A percentile compares a stretch with the other conserved stretches of the same genome.
Conservation (phyloP, 2,797 vertebrate species). For the Emydoidea blandingii region DNA sequence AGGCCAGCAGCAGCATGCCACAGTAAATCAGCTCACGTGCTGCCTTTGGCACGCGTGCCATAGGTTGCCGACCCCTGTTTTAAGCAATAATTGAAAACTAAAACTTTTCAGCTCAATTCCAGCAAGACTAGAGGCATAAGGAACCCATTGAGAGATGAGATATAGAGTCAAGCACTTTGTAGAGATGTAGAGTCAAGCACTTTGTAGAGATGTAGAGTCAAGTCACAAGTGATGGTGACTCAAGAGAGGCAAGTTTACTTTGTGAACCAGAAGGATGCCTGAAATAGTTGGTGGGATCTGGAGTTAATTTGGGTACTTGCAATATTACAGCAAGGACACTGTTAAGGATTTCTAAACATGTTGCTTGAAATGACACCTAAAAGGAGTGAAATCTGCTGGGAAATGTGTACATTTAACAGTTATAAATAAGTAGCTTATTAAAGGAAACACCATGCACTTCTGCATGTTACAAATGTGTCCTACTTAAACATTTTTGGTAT, state of each 20-base stretch:
- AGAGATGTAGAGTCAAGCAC: not conserved
- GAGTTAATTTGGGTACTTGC: not conserved
- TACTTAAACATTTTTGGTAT: not conserved
- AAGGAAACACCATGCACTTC: not conserved
- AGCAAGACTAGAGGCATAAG: not conserved
- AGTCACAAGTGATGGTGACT: not conserved
- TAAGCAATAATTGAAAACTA: not conserved
- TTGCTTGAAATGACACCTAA: conserved; percentile 25
- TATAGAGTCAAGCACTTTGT: not conserved
- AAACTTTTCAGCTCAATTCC: not conserved
- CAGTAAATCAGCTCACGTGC: too few relatives aligned
- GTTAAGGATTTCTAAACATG: conserved; percentile 12
- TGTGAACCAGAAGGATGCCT: not conserved
- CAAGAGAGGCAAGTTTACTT: not conserved
- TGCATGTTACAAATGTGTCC: not conserved
- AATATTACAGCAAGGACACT: not conserved
- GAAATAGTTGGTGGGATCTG: not conserved
- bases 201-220: not conserved
- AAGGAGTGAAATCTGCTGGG: conserved; percentile 17
- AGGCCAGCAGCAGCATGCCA: too few relatives aligned
- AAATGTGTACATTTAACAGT: conserved; percentile 19
- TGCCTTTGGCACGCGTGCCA: too few relatives aligned
- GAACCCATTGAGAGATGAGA: not conserved
- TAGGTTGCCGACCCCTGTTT: too few relatives aligned
- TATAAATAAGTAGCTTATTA: not conserved